These are phyloP conservation scores for Xiphorhynchus erythropygius DNA, from an alignment of 2,797 vertebrate species.

Conservation along the genomic window DNA sequence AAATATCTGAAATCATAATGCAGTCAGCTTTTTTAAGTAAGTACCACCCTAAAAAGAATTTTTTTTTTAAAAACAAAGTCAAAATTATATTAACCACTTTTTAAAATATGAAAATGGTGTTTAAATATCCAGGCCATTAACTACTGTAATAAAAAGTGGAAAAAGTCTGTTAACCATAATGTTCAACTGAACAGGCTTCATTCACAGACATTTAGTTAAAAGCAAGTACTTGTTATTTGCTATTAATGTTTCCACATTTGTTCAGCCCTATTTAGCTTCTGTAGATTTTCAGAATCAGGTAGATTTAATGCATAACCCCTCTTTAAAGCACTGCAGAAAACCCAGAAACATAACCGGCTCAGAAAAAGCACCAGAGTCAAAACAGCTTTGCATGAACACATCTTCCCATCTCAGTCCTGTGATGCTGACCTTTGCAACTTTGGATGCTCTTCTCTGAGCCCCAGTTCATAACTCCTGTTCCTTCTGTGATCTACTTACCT, in stretches of 20 bases:
- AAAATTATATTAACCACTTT: background rate
- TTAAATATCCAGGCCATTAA: background rate
- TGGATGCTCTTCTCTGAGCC: background rate
- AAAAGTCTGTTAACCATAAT: background rate
- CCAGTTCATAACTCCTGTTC: accelerated
- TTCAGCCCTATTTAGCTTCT: background rate
- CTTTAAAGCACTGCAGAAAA: background rate
- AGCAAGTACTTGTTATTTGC: background rate
- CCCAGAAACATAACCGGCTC: background rate
- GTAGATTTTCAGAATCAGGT: background rate
- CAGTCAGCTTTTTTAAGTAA: background rate
- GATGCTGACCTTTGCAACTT: background rate
- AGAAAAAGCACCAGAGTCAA: background rate
- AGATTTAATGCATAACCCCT: background rate
- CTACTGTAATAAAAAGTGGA: background rate
- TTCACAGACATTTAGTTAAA: background rate
- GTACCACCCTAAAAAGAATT: background rate
- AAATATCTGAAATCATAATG: constrained; percentile 15
- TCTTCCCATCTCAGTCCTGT: background rate
- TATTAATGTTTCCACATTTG: background rate
- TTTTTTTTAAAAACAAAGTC: background rate
- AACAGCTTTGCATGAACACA: background rate
- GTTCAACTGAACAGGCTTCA: background rate
- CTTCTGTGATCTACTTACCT: constrained; percentile 42
- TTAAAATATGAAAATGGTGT: background rate